Conservation (phyloP, 1,140 invertebrate species). For the Anastrepha obliqua region DNA sequence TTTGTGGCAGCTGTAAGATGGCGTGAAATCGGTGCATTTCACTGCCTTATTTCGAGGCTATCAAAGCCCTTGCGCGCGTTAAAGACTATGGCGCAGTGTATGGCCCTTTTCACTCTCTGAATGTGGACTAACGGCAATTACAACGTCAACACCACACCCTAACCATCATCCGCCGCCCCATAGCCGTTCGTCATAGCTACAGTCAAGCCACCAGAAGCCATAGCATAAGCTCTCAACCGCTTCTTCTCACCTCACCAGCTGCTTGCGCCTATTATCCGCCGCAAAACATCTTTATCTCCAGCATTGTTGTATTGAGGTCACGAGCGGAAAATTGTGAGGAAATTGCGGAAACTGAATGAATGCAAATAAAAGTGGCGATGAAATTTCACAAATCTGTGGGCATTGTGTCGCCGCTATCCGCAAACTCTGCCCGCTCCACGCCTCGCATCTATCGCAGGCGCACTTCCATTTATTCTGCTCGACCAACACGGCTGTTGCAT, state of each 20-base stretch:
- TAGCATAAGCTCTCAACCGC: background rate
- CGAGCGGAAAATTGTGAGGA: slow-evolving; percentile 52
- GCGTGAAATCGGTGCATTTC: too few relatives aligned
- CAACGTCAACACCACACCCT: too few relatives aligned
- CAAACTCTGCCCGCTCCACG: background rate
- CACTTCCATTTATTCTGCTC: background rate
- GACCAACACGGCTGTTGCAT: slow-evolving; percentile 5
- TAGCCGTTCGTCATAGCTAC: background rate
- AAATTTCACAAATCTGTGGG: slow-evolving; percentile 50
- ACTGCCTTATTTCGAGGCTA: too few relatives aligned
- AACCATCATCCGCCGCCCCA: background rate
- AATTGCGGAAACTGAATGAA: slow-evolving; percentile 53
- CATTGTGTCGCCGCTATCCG: slow-evolving; percentile 12
- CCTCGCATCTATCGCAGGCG: background rate
- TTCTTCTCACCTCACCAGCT: background rate
- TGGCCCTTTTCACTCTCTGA: background rate
- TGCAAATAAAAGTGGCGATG: slow-evolving; percentile 52
- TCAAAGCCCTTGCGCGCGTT: background rate
- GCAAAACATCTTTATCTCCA: slow-evolving; percentile 10
- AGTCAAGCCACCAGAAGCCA: slow-evolving; percentile 14
- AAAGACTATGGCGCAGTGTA: background rate
- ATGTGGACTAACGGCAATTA: too few relatives aligned
- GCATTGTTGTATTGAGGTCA: slow-evolving; percentile 42
- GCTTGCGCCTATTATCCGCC: background rate
- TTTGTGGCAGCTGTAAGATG: background rate